These are phyloP conservation scores for Tetranychus truncatus DNA, from an alignment of 2,888 invertebrate species.

Conservation along the genomic window DNA sequence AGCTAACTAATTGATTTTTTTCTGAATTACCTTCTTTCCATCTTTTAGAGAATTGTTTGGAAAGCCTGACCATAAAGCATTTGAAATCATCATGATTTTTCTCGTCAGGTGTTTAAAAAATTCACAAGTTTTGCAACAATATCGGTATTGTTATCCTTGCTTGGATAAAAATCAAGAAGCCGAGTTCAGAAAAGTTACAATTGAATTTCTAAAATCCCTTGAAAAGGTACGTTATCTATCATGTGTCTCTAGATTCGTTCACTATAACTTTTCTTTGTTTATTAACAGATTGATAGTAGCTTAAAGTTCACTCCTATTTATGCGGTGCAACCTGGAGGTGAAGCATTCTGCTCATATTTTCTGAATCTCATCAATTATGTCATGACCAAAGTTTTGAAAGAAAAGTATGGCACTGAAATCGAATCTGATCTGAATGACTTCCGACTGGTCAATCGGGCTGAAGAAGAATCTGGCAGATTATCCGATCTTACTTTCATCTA, in stretches of 20 bases:
- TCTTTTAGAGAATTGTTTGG: background rate
- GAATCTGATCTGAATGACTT: background rate
- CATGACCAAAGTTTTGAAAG: background rate
- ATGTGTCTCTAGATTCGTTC: background rate
- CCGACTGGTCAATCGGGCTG: background rate
- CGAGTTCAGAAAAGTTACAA: background rate
- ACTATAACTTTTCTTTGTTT: background rate
- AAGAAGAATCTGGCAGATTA: background rate
- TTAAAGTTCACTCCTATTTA: background rate
- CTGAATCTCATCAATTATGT: background rate
- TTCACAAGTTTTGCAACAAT: background rate
- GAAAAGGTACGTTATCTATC: background rate
- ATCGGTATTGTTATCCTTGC: slow-evolving; percentile 5
- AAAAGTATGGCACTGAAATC: background rate
- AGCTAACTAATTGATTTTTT: background rate
- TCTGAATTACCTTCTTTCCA: background rate
- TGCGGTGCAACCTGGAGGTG: background rate
- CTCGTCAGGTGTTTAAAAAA: background rate
- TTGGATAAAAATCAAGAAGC: slow-evolving; percentile 5
- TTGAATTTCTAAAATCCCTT: background rate
- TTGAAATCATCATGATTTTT: background rate
- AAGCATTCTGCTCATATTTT: background rate
- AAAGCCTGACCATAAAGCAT: background rate
- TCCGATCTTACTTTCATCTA: background rate
- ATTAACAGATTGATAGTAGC: background rate